A percentile compares a stretch with the other conserved stretches of the same genome.
These are phyloP conservation scores for Calypte anna DNA, from an alignment of 2,113 vertebrate genomes.

Conservation along the genomic window DNA sequence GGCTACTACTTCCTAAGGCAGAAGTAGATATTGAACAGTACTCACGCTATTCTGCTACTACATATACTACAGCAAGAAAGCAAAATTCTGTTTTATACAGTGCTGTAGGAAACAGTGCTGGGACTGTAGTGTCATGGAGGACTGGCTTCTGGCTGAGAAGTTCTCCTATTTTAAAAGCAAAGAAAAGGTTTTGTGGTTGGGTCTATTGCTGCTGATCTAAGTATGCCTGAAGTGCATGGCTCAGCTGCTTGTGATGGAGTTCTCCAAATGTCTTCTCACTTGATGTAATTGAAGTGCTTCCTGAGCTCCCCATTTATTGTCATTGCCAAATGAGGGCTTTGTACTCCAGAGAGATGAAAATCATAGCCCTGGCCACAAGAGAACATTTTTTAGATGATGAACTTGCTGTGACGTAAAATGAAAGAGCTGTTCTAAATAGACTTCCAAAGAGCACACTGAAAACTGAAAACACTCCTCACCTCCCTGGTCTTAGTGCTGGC, in stretches of 20 bases:
- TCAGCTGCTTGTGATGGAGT: background rate
- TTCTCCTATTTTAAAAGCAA: background rate
- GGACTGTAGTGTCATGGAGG: background rate
- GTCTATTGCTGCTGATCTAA: background rate
- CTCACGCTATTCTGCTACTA: background rate
- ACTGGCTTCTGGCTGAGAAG: background rate
- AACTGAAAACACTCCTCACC: background rate
- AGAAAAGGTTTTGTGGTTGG: background rate
- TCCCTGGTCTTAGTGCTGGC: background rate
- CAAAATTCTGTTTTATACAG: background rate
- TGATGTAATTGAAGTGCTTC: fast-evolving
- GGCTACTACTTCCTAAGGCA: too few species aligned
- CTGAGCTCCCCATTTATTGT: too few species aligned
- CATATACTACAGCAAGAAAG: background rate
- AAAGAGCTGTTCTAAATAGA: background rate
- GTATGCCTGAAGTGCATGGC: background rate
- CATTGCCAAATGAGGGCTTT: background rate
- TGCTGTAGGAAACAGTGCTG: background rate
- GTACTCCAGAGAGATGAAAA: fast-evolving
- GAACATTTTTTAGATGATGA: fast-evolving
- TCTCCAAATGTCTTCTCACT: background rate
- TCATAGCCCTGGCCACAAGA: background rate
- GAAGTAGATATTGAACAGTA: too few species aligned
- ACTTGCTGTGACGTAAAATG: too few species aligned
- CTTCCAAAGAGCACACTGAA: background rate